Conservation (phyloP, 1,140 invertebrate genomes). For the Drosophila ficusphila region DNA sequence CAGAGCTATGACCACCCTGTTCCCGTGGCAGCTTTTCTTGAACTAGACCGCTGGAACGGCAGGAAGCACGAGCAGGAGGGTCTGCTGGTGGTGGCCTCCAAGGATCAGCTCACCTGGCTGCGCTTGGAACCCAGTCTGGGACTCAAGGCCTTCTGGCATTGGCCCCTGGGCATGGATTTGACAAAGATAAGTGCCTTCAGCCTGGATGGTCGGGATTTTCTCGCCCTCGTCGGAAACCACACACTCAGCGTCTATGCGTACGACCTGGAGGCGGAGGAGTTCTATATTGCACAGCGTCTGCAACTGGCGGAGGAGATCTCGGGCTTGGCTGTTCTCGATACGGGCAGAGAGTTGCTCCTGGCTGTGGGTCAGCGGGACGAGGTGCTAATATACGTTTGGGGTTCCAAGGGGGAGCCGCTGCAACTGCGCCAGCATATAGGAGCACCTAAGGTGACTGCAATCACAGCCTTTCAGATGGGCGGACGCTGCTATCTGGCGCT, state of each 20-base stretch:
- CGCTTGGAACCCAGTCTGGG: conserved; percentile 14
- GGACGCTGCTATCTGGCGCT: conserved; percentile 84
- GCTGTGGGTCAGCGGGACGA: conserved; percentile 64
- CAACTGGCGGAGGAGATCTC: conserved; percentile 42
- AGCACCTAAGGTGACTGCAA: conserved; percentile 43
- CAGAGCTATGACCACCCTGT: conserved; percentile 6
- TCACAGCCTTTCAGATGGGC: conserved; percentile 82
- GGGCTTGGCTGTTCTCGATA: conserved; percentile 62
- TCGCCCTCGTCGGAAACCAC: conserved; percentile 37
- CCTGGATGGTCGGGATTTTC: conserved; percentile 45
- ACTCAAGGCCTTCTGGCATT: conserved; percentile 51
- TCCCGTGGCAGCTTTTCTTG: conserved; percentile 34
- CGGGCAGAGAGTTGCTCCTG: conserved; percentile 64
- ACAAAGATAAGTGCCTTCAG: conserved; percentile 46
- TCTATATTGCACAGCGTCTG: conserved; percentile 71
- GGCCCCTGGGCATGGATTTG: conserved; percentile 42
- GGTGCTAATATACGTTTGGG: conserved; percentile 54
- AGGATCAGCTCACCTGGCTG: conserved; percentile 59
- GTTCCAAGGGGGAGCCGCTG: conserved; percentile 38
- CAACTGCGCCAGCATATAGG: conserved; percentile 37
- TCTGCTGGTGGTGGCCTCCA: conserved; percentile 48
- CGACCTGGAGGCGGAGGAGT: conserved; percentile 55
- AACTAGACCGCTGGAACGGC: conserved; percentile 57
- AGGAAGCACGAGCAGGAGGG: conserved; percentile 42
- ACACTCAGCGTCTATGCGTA: conserved; percentile 70